phyloP scores from a whole-genome alignment of 1,140 invertebrate genomes.

The Octopus sinensis region DNA sequence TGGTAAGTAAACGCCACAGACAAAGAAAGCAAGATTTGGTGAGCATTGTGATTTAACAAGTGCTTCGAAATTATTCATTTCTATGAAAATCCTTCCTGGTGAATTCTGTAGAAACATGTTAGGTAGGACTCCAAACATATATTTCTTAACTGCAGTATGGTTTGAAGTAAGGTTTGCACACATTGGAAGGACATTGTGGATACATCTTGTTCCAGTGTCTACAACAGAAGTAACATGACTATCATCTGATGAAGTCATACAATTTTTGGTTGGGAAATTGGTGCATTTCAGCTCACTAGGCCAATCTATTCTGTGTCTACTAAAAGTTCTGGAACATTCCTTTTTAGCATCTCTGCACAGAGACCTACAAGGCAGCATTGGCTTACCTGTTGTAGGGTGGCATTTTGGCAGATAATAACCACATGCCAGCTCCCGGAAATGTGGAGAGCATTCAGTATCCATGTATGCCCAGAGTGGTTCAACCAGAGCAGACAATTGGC shows the following conservation, averaged over 20 bases:
- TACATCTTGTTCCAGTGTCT: conserved; percentile 21
- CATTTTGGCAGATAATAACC: conserved; percentile 38
- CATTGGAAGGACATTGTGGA: conserved; percentile 24
- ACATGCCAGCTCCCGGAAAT: conserved; percentile 36
- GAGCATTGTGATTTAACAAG: conserved; percentile 27
- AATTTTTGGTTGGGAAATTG: conserved; percentile 17
- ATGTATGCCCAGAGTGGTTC: conserved; percentile 37
- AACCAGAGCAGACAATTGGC: conserved; percentile 14
- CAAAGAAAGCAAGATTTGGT: conserved; percentile 26
- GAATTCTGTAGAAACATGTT: conserved; percentile 37
- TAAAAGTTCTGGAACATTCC: conserved; percentile 20
- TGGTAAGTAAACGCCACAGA: conserved; percentile 36
- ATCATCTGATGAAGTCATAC: conserved; percentile 19
- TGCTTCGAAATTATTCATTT: conserved; percentile 27
- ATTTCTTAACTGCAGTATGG: not conserved
- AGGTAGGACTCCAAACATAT: conserved; percentile 26
- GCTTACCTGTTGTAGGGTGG: conserved; percentile 1
- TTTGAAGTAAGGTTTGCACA: conserved; percentile 25
- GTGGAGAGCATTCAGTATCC: conserved; percentile 36
- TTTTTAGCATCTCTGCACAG: conserved; percentile 32
- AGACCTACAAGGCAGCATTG: conserved; percentile 28
- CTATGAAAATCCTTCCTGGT: conserved; percentile 21
- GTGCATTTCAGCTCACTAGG: conserved; percentile 31
- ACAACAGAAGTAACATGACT: not conserved
- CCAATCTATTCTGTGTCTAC: conserved; percentile 20